These are phyloP conservation scores for Masticophis lateralis DNA, from an alignment of 2,797 vertebrate genomes.

Conservation along the genomic window DNA sequence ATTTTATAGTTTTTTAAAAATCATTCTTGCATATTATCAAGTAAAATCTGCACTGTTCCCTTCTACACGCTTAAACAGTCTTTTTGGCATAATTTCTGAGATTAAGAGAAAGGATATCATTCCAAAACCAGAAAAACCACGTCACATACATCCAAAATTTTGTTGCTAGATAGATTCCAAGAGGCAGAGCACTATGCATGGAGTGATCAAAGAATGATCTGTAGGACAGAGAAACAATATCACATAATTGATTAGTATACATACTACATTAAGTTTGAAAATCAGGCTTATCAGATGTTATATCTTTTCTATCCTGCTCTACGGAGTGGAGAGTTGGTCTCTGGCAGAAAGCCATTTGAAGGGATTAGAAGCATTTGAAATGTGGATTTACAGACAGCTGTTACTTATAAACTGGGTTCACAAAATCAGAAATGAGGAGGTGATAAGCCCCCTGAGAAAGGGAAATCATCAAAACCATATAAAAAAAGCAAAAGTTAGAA, in stretches of 20 bases:
- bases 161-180: constrained; percentile 98
- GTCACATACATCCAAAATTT: constrained; percentile 99
- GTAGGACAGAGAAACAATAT: constrained; percentile 58
- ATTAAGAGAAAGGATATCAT: constrained; percentile 88
- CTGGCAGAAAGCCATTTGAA: too few relatives aligned
- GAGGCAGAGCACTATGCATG: constrained; percentile 97
- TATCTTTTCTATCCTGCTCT: too few relatives aligned
- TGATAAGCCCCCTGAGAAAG: too few relatives aligned
- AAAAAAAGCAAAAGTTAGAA: too few relatives aligned
- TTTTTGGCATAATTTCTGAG: background rate
- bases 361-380: too few relatives aligned
- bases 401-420: too few relatives aligned
- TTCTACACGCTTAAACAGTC: background rate
- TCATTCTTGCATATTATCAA: background rate
- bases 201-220: constrained; percentile 99
- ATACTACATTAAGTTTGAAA: background rate
- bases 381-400: too few relatives aligned
- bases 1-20: background rate
- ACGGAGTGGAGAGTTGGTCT: too few relatives aligned
- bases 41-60: background rate
- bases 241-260: background rate
- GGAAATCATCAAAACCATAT: too few relatives aligned
- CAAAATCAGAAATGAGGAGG: too few relatives aligned
- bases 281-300: too few relatives aligned
- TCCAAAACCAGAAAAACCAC: constrained; percentile 99